Conservation (phyloP, 2,888 invertebrate genomes). For the Neoascia interrupta region DNA sequence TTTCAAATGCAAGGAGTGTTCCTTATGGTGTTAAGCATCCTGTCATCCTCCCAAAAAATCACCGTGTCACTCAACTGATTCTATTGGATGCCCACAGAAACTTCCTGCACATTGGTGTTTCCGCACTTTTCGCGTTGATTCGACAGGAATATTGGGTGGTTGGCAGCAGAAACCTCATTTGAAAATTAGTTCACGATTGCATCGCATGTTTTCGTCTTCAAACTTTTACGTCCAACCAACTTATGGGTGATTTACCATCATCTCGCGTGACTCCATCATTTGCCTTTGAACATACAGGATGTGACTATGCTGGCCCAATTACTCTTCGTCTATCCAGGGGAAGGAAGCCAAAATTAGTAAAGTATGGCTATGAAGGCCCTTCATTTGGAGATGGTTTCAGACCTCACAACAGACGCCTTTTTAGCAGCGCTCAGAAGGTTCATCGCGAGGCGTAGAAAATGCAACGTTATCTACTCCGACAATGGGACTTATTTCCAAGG, state of each 20-base stretch:
- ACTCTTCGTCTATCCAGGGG: neutral
- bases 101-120: slow-evolving; percentile 6
- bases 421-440: neutral
- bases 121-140: slow-evolving; percentile 10
- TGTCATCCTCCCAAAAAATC: slow-evolving; percentile 16
- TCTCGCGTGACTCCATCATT: neutral
- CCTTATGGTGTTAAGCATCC: neutral
- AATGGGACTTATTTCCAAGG: slow-evolving; percentile 2
- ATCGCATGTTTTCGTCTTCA: neutral
- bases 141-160: neutral
- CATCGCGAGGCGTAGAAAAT: slow-evolving; percentile 2
- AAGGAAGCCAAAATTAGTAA: neutral
- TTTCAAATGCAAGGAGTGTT: slow-evolving; percentile 1
- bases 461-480: slow-evolving; percentile 1
- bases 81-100: slow-evolving; percentile 21
- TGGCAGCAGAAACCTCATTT: neutral
- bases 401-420: neutral
- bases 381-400: neutral
- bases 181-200: slow-evolving; percentile 2
- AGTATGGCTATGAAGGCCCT: neutral
- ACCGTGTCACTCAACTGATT: slow-evolving; percentile 26
- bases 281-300: neutral
- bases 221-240: slow-evolving; percentile 7
- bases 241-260: slow-evolving; percentile 25
- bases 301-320: slow-evolving; percentile 3